A percentile compares a stretch with the other conserved stretches of the same genome.
phyloP scores from a whole-genome alignment of 2,797 vertebrate species.

The Siniperca undulata region DNA sequence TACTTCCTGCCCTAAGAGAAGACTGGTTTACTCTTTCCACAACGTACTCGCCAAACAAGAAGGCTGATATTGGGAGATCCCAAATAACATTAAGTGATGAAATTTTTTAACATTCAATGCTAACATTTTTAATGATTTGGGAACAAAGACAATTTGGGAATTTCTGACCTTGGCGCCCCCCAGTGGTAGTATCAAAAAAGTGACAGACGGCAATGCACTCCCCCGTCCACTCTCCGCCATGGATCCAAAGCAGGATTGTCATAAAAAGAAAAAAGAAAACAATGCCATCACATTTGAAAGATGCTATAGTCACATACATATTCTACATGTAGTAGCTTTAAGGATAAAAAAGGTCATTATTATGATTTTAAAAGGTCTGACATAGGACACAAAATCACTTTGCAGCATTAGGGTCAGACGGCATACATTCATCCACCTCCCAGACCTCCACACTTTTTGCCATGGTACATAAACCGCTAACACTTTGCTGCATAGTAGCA shows the following conservation, averaged over 20 bases:
- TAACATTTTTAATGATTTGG: not conserved
- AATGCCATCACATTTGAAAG: not conserved
- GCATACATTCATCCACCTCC: not conserved
- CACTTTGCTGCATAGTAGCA: conserved; percentile 2
- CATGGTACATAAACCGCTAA: not conserved
- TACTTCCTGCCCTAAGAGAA: conserved; percentile 21
- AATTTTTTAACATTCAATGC: not conserved
- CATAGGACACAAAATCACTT: not conserved
- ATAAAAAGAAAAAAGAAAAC: not conserved
- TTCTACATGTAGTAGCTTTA: not conserved
- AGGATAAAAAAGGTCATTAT: not conserved
- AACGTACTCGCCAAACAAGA: not conserved
- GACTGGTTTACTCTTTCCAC: conserved; percentile 9
- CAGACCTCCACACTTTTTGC: not conserved
- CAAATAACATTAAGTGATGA: not conserved
- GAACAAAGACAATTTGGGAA: not conserved
- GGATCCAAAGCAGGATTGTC: not conserved
- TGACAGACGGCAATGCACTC: not conserved
- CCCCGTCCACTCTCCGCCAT: not conserved
- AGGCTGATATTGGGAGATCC: not conserved
- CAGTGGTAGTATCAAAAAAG: not conserved
- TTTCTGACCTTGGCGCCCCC: not conserved
- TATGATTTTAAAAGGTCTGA: not conserved
- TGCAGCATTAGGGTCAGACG: not conserved
- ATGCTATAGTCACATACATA: not conserved